Base-by-base conservation (phyloP, 2,797 vertebrate species). In the Protosalanx chinensis region DNA sequence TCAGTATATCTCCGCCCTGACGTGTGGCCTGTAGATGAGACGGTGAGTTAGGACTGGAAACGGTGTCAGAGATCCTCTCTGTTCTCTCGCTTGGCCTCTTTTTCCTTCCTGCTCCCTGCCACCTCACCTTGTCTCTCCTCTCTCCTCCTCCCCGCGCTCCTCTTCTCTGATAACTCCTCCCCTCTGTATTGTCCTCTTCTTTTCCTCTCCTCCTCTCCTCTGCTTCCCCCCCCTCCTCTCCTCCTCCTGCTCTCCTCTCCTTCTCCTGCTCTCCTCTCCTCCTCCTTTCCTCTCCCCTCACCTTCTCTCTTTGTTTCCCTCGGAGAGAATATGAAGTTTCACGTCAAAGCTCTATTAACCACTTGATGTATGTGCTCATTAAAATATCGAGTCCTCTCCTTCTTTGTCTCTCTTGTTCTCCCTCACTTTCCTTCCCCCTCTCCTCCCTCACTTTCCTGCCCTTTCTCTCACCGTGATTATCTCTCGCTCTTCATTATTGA, bases 361-460 rank as follows among this genome's bases (percentile, higher is more conserved):
- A 64, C 61, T 77, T 87, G 85, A 89, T 86, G 83, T 81, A 89
- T 88, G 79, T 78, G 76, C 73, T 82, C 82, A 85, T 87, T 87
- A 76, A 72, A 80, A 63, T 68, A 73, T 64, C 33, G 64, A 41
- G 67, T 30, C 13, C 8, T 56, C 46, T 51, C 15, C 56, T 18
- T 5, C 29, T 56, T 33, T 32, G 3, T 32, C 29, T 30, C 64
- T 67, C 41, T 29, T 23, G 1, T 29, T 53, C 64, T 66, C 64
- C 51, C 64, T n/a, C 29, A 49, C n/a, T 27, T 37, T 66, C 23
- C 23, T 27, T 27, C 23, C 23, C 23, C 23, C 23, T 27, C 23
- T 27, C 23, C n/a, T 12, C 20, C 35, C 63, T 65, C 63, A 16
- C 20, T 27, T 35, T 32, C 61, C 7, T 15, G 32, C 60, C 29